phyloP scores from a whole-genome alignment of 2,113 vertebrate species.

The Ctenodactylus gundi region DNA sequence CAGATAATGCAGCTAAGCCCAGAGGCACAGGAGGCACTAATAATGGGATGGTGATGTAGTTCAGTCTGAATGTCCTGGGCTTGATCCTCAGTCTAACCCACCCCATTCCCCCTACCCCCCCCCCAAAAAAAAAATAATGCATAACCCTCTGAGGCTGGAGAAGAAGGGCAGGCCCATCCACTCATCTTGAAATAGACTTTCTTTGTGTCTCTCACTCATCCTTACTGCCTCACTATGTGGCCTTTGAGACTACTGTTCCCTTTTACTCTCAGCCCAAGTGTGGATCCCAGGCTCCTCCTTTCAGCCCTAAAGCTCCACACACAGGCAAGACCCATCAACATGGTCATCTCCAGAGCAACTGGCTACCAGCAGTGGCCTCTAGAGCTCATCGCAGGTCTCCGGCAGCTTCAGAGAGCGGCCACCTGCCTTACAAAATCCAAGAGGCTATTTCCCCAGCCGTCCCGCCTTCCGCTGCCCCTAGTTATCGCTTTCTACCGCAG shows the following conservation, averaged over 20 bases:
- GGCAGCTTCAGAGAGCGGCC: neutral
- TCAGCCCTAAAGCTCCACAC: neutral
- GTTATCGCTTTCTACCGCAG: neutral
- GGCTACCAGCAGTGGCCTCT: neutral
- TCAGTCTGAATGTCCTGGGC: too few relatives aligned
- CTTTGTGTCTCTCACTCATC: neutral
- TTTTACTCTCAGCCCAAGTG: neutral
- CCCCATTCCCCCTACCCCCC: too few relatives aligned
- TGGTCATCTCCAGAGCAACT: neutral
- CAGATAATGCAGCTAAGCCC: too few relatives aligned
- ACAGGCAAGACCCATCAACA: neutral
- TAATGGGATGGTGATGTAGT: too few relatives aligned
- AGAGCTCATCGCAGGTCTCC: neutral
- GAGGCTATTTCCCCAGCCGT: neutral
- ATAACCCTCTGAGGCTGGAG: neutral
- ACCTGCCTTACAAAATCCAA: neutral
- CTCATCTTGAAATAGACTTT: neutral
- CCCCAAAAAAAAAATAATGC: too few relatives aligned
- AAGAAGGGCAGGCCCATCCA: neutral
- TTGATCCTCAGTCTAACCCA: too few relatives aligned
- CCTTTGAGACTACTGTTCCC: neutral
- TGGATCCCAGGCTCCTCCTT: neutral
- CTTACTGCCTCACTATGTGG: neutral
- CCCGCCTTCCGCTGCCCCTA: neutral
- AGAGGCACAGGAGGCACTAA: too few relatives aligned